Conservation (phyloP, 2,797 vertebrate species). For the Darevskia nairensis region DNA sequence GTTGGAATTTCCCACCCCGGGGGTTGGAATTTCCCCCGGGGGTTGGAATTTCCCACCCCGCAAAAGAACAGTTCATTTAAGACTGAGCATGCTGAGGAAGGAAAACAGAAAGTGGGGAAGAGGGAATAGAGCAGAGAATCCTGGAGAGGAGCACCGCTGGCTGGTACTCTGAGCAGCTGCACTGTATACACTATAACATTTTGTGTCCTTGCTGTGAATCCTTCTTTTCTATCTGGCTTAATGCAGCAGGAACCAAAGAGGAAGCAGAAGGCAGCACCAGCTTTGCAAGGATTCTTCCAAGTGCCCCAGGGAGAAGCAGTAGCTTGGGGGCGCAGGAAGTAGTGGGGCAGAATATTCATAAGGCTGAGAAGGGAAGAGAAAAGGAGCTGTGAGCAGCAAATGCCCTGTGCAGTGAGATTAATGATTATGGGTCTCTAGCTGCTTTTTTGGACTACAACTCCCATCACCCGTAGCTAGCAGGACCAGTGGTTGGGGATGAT, state of each 20-base stretch:
- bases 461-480: not conserved
- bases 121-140: not conserved
- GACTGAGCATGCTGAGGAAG: not conserved
- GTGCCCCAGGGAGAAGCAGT: not conserved
- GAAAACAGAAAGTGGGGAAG: not conserved
- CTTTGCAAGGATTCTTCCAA: not conserved
- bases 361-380: not conserved
- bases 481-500: not conserved
- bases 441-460: not conserved
- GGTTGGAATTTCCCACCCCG: no score
- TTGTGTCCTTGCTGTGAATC: not conserved
- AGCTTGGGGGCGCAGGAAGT: not conserved
- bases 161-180: not conserved
- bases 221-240: not conserved
- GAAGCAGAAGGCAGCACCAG: no score
- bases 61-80: not conserved
- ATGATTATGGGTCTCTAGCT: not conserved
- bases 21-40: no score
- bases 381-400: no score
- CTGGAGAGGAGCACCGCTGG: not conserved
- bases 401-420: not conserved
- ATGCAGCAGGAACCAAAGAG: no score
- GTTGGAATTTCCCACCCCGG: no score
- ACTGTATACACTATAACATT: not conserved
- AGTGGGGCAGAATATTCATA: not conserved